phyloP scores from a whole-genome alignment of 2,888 invertebrate genomes.

The Homarus gammarus region DNA sequence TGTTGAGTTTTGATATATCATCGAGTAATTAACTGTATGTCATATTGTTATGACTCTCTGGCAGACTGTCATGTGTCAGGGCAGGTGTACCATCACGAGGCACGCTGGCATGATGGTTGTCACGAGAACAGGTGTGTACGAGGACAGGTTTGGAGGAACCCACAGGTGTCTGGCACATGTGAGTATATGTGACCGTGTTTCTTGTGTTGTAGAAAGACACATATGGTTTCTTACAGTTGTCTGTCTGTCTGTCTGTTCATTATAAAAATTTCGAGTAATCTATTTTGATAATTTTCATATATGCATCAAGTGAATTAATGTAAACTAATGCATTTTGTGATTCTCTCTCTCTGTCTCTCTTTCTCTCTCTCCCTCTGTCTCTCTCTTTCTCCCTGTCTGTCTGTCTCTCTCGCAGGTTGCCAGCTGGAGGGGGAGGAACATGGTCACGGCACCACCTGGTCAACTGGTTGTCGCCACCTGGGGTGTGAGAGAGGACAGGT shows the following conservation, averaged over 20 bases:
- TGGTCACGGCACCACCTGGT: background rate
- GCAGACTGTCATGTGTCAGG: slow-evolving; percentile 34
- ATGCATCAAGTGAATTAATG: too few species aligned
- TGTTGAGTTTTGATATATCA: too few species aligned
- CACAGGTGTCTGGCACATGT: slow-evolving; percentile 23
- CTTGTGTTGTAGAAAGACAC: background rate
- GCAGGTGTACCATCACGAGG: slow-evolving; percentile 40
- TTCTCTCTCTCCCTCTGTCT: too few species aligned
- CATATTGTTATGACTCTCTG: background rate
- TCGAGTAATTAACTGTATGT: background rate
- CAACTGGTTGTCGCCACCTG: slow-evolving; percentile 1
- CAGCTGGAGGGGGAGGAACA: background rate
- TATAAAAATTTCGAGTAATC: background rate
- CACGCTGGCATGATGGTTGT: slow-evolving; percentile 55
- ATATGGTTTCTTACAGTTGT: too few species aligned
- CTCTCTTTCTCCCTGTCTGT: too few species aligned
- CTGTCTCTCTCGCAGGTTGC: too few species aligned
- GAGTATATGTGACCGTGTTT: background rate
- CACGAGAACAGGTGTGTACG: slow-evolving; percentile 39
- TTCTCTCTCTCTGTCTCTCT: background rate
- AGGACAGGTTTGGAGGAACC: slow-evolving; percentile 30
- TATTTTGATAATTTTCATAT: too few species aligned
- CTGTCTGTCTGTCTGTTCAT: too few species aligned
- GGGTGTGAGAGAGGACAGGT: background rate
- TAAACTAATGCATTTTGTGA: too few species aligned